phyloP scores from a whole-genome alignment of 2,113 vertebrate species.

The Arenaria interpres region DNA sequence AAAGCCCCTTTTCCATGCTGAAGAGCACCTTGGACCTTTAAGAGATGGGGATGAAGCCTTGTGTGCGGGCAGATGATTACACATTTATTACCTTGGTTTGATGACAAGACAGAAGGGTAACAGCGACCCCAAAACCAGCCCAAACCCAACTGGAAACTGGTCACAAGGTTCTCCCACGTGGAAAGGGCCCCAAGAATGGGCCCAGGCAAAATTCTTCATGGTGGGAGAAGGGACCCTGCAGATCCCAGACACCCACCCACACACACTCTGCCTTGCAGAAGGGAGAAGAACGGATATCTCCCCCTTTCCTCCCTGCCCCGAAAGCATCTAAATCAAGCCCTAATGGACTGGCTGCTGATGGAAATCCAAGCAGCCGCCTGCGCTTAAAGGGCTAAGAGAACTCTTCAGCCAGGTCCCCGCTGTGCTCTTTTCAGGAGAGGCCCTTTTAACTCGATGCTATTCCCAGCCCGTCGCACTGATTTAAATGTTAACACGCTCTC shows the following conservation, averaged over 20 bases:
- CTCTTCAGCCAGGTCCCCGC: conserved; percentile 51
- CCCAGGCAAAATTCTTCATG: fast-evolving
- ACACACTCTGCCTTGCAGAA: fast-evolving
- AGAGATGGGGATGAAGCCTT: background rate
- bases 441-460: conserved; percentile 11
- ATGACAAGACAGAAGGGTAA: fast-evolving
- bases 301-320: background rate
- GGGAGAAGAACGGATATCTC: background rate
- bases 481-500: conserved; percentile 26
- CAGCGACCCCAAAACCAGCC: fast-evolving
- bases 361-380: background rate
- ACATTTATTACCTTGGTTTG: background rate
- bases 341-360: conserved; percentile 17
- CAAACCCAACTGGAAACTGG: fast-evolving
- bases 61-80: fast-evolving
- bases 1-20: background rate
- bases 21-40: background rate
- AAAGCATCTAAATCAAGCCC: background rate
- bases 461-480: conserved; percentile 3
- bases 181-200: fast-evolving
- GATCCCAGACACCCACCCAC: background rate
- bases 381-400: conserved; percentile 34
- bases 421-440: conserved; percentile 57
- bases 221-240: background rate
- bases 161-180: fast-evolving